Base-by-base conservation (phyloP, 2,797 vertebrate genomes). In the Macropus fuliginosus region DNA sequence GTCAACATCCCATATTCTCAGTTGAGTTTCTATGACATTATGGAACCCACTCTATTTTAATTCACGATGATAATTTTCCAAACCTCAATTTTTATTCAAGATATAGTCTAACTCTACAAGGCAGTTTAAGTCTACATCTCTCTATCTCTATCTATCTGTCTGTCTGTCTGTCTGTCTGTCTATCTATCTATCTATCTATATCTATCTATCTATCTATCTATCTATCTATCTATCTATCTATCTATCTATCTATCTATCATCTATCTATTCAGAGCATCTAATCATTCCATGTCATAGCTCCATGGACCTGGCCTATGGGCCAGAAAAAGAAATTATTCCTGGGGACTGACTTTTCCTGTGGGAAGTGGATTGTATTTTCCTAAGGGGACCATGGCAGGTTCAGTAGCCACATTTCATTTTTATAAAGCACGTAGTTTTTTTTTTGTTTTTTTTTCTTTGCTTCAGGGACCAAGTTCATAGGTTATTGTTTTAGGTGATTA, bases 331-430 rank as follows among this genome's bases (percentile, higher is more conserved):
- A 27, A 14, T 54, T 29, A 94, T 92, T 94, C 89, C 91, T 90
- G 62, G 92, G 74, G 89, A 62, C 95, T 93, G 96, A 96, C 59
- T 97, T 96, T 97, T 56, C 93, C n/a, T 91, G 54, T 52, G 91
- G 94, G 97, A 97, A 97, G n/a, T 5, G 24, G 27, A 92, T 96
- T 97, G 34, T 90, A 91, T 95, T 97, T 97, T 95, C 94, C 96
- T 92, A 91, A 95, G 90, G 90, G 55, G 91, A 96, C 89, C 56
- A 27, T 29, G 54, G 94, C 97, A 98, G 28, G 66, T 54, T 92
- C 96, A 94, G 94, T 94, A 94, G 40, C 94, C 81, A 94, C 62
- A 96, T 94, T 97, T 96, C 94, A 97, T 96, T 87, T 97, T 97
- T 28, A 95, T 54, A 57, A 95, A 56, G 40, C 74, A 87, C 8